Percentiles rank a stretch among this genome's conserved stretches.
phyloP scores from a whole-genome alignment of 2,113 vertebrate species.

The Spizaetus ornatus region DNA sequence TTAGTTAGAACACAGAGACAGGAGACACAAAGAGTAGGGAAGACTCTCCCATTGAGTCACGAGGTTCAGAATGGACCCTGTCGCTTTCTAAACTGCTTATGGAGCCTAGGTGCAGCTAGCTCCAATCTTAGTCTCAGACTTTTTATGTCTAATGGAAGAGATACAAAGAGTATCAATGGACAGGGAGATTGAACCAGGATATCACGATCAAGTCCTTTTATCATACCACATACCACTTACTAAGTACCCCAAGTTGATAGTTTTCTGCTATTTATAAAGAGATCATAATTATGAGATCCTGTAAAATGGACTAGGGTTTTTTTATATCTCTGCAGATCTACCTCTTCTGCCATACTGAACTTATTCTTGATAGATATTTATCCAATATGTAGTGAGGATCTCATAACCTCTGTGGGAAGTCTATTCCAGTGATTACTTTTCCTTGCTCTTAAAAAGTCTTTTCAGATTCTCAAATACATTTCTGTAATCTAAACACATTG shows the following conservation, averaged over 20 bases:
- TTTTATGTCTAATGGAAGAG: neutral
- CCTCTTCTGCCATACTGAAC: neutral
- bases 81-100: neutral
- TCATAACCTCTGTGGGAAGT: neutral
- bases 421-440: neutral
- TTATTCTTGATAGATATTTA: neutral
- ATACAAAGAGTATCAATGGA: no score
- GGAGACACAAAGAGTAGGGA: neutral
- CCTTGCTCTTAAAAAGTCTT: neutral
- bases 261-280: neutral
- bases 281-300: no score
- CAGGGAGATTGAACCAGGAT: neutral
- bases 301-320: neutral
- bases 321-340: neutral
- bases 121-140: neutral
- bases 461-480: neutral
- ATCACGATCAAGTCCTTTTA: neutral
- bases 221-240: neutral
- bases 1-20: neutral
- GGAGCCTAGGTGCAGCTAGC: neutral
- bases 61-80: neutral
- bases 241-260: neutral
- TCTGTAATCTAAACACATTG: neutral
- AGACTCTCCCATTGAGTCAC: accelerated
- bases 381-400: neutral